phyloP scores from a whole-genome alignment of 2,888 invertebrate genomes.

The Lasioglossum pauxillum region DNA sequence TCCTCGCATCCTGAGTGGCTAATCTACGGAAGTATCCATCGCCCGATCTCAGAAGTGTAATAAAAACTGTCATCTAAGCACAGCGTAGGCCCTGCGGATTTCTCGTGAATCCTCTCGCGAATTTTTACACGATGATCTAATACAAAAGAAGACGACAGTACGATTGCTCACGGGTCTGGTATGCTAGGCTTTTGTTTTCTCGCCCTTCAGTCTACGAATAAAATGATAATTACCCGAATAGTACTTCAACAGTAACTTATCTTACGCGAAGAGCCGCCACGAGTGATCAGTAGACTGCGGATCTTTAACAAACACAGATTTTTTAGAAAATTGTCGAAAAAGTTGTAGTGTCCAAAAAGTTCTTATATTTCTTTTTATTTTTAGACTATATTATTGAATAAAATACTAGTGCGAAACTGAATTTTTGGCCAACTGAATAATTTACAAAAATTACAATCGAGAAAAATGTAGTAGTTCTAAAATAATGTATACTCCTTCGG shows the following conservation, averaged over 20 bases:
- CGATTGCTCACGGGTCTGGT: not conserved
- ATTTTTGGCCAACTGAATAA: not conserved
- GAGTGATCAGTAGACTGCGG: not conserved
- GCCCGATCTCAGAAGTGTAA: slow-evolving; percentile 48
- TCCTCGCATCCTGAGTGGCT: slow-evolving; percentile 69
- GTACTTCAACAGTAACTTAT: not conserved
- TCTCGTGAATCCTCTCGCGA: slow-evolving; percentile 15
- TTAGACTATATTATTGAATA: not conserved
- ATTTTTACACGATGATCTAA: slow-evolving; percentile 7
- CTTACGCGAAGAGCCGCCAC: not conserved
- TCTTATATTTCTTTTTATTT: not conserved
- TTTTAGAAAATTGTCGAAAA: not conserved
- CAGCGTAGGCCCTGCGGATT: slow-evolving; percentile 65
- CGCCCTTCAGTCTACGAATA: not conserved
- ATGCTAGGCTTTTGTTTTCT: not conserved
- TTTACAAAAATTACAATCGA: too few relatives aligned
- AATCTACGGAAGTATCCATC: slow-evolving; percentile 53
- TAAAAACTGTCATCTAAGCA: slow-evolving; percentile 51
- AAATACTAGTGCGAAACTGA: not conserved
- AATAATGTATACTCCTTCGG: not conserved
- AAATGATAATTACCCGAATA: not conserved
- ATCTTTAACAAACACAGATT: not conserved
- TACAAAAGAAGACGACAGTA: slow-evolving; percentile 36
- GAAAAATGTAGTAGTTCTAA: too few relatives aligned
- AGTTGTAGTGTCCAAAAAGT: not conserved